Base-by-base conservation (phyloP, 2,797 vertebrate species). In the Pelobates cultripes region DNA sequence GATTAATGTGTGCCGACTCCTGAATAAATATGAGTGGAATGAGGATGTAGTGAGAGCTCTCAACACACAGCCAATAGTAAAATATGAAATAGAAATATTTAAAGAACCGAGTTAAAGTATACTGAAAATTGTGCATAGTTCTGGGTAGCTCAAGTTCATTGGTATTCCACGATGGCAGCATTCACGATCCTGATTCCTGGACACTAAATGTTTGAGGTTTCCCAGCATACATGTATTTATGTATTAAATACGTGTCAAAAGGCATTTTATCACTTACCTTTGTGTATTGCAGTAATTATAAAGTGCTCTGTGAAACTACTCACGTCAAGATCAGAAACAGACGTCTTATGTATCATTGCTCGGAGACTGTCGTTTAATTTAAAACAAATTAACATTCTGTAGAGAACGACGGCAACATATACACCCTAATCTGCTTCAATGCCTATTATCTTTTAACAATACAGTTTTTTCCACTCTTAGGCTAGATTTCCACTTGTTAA, bases 311-410 rank as follows among this genome's bases (percentile, higher is more conserved):
- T 28, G 28, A 43, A 28, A 74, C 28, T 28, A 28, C 28, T 86
- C 44, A 43, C 57, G 87, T 89, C 83, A 28, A 28, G 28, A 43
- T 79, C 84, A 86, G 84, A 60, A 51, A 57, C 0, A 1, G 64
- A 76, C 78, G 60, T 82, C 87, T 81, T 86, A 28, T 64, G 86
- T 86, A 86, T 61, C 13, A 57, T 12, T 57, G 13, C 14, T 57
- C 8, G 55, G 9, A 43, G 28, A 83, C 88, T 91, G 88, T 89
- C 85, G 89, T 84, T 88, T 93, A 89, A 92, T 87, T 90, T 85
- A 86, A 90, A 92, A 91, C 86, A 91, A 93, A 93, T 92, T 90
- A 90, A 17, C 74, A 88, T 85, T 90, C 89, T 90, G 83, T 82
- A 90, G 85, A 88, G 87, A 92, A 90, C 86, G 90, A 84, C 80